Conservation (phyloP, 2,797 vertebrate species). For the Enteromius unitaeniatus region DNA sequence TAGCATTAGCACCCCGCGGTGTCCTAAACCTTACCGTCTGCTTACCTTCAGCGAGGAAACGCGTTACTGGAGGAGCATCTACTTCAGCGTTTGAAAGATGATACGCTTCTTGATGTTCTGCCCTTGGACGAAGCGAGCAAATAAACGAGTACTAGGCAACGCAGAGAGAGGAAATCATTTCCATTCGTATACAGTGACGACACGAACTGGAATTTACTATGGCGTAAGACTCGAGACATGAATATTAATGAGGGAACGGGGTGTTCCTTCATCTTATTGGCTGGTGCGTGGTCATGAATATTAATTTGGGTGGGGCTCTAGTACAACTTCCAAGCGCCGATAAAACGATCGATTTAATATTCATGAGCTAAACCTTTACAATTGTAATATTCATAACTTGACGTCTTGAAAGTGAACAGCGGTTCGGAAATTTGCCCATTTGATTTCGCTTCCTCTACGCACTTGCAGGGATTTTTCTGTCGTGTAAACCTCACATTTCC, state of each 20-base stretch:
- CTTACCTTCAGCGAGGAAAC: conserved; percentile 29
- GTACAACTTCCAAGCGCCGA: neutral
- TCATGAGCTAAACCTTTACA: neutral
- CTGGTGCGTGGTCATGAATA: neutral
- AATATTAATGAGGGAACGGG: neutral
- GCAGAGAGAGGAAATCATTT: neutral
- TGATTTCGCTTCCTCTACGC: neutral
- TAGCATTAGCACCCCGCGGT: conserved; percentile 19
- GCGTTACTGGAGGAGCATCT: neutral
- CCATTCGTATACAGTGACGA: neutral
- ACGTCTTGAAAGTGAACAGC: neutral
- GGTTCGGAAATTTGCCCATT: neutral
- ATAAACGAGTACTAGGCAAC: too few species aligned
- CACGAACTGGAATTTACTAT: too few species aligned
- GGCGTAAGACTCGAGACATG: neutral
- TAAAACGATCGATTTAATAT: neutral
- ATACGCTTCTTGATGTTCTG: too few species aligned
- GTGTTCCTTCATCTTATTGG: neutral
- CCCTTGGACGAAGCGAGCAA: neutral
- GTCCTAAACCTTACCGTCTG: neutral
- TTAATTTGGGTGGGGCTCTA: neutral
- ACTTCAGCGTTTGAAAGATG: neutral
- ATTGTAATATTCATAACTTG: neutral
- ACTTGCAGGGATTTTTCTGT: neutral
- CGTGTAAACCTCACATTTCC: neutral